Evolutionary conservation across 1,140 invertebrate genomes (phyloP).

Genomic region (Pseudomyrmex pallidus): DNA sequence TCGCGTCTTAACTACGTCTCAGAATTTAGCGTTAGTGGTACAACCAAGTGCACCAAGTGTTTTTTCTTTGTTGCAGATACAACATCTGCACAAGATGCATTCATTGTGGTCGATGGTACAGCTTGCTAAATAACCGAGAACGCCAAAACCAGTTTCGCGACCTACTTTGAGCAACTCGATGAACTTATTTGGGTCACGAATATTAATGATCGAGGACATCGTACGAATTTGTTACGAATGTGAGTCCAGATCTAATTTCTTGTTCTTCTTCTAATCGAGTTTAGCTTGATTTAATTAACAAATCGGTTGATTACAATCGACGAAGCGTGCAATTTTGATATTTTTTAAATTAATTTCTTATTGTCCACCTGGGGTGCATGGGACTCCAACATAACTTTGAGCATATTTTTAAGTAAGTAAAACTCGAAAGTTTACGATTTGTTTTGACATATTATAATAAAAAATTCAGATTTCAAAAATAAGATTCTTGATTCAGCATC

Average conservation of each 20-base stretch:
- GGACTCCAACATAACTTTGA: too few species aligned
- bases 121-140: conserved; percentile 61
- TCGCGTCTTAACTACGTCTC: too few species aligned
- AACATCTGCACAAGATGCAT: conserved; percentile 32
- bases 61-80: background rate
- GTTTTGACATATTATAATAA: too few species aligned
- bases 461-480: too few species aligned
- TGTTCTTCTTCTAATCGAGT: background rate
- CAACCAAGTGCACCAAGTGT: background rate
- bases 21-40: too few species aligned
- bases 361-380: too few species aligned
- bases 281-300: background rate
- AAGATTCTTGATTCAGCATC: too few species aligned
- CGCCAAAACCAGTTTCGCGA: conserved; percentile 63
- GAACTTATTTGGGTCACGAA: conserved; percentile 52
- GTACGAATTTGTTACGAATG: background rate
- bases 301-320: background rate
- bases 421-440: too few species aligned
- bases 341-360: background rate
- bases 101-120: conserved; percentile 12
- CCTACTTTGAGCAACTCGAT: conserved; percentile 58
- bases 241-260: background rate
- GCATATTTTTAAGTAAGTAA: too few species aligned
- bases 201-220: conserved; percentile 67
- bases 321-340: background rate